Evolutionary conservation across 2,888 invertebrate genomes (phyloP).

Genomic region (Ophion costatus): DNA sequence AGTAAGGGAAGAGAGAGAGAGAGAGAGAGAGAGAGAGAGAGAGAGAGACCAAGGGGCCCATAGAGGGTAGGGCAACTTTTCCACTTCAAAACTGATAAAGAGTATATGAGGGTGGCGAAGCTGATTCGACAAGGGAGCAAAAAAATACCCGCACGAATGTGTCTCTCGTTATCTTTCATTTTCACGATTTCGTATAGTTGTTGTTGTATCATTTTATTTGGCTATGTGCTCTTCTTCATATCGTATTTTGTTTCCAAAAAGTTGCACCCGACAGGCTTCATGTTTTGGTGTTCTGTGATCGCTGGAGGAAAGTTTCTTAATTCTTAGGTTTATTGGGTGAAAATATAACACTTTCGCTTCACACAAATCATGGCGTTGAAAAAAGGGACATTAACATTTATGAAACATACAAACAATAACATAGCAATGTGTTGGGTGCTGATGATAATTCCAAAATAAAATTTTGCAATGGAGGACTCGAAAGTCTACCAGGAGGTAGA

Average conservation of each 20-base stretch:
- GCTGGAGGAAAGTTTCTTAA: background rate
- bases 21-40: too few species aligned
- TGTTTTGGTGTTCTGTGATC: background rate
- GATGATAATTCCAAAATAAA: too few species aligned
- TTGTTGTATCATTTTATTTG: conserved; percentile 59
- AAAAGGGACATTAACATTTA: too few species aligned
- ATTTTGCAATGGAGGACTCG: too few species aligned
- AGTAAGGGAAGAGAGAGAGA: conserved; percentile 13
- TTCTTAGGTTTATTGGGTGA: background rate
- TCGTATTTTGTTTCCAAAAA: background rate
- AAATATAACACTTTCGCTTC: background rate
- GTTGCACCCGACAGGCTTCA: background rate
- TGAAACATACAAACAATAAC: too few species aligned
- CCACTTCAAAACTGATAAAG: conserved; percentile 45
- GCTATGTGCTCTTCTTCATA: background rate
- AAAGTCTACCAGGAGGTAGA: too few species aligned
- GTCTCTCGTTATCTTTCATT: conserved; percentile 51
- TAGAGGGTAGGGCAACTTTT: conserved; percentile 37
- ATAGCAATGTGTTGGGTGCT: too few species aligned
- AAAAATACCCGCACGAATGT: conserved; percentile 19
- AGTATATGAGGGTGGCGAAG: conserved; percentile 35
- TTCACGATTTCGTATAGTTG: conserved; percentile 54
- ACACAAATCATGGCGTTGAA: too few species aligned
- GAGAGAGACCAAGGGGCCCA: conserved; percentile 15
- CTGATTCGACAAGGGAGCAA: conserved; percentile 55